phyloP scores from a whole-genome alignment of 2,888 invertebrate genomes.

The Spodoptera littoralis region DNA sequence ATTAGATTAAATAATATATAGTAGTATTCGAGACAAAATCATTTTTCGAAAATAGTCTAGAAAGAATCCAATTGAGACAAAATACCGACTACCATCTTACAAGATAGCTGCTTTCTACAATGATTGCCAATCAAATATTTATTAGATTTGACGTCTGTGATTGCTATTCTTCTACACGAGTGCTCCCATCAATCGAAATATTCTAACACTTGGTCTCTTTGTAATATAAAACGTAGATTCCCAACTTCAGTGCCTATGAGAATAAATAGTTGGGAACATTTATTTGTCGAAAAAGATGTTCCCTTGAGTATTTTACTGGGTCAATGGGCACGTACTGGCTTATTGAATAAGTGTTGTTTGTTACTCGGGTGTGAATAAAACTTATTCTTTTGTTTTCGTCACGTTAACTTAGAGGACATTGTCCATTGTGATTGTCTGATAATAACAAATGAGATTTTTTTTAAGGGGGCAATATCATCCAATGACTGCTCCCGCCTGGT shows the following conservation, averaged over 20 bases:
- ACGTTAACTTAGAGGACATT: background rate
- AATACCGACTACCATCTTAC: background rate
- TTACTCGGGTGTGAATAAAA: background rate
- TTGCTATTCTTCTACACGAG: slow-evolving; percentile 1
- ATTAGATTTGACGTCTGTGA: slow-evolving; percentile 6
- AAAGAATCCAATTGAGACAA: background rate
- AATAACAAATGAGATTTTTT: too few relatives aligned
- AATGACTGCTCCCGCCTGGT: too few relatives aligned
- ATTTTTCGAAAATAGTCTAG: background rate
- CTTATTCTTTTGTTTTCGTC: background rate
- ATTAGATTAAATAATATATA: too few relatives aligned
- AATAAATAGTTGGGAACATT: slow-evolving; percentile 18
- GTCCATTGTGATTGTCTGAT: too few relatives aligned
- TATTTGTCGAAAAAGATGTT: slow-evolving; percentile 24
- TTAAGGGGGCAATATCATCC: too few relatives aligned
- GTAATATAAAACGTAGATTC: slow-evolving; percentile 9
- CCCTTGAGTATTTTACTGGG: slow-evolving; percentile 17
- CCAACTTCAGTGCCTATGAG: slow-evolving; percentile 29
- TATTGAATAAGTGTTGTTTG: slow-evolving; percentile 23
- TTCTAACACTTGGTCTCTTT: slow-evolving; percentile 8
- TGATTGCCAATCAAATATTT: slow-evolving; percentile 16
- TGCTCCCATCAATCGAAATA: slow-evolving; percentile 1
- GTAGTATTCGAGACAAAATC: background rate
- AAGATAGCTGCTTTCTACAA: background rate
- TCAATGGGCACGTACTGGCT: slow-evolving; percentile 15